phyloP scores from a whole-genome alignment of 2,113 vertebrate species.

The Scophthalmus maximus region DNA sequence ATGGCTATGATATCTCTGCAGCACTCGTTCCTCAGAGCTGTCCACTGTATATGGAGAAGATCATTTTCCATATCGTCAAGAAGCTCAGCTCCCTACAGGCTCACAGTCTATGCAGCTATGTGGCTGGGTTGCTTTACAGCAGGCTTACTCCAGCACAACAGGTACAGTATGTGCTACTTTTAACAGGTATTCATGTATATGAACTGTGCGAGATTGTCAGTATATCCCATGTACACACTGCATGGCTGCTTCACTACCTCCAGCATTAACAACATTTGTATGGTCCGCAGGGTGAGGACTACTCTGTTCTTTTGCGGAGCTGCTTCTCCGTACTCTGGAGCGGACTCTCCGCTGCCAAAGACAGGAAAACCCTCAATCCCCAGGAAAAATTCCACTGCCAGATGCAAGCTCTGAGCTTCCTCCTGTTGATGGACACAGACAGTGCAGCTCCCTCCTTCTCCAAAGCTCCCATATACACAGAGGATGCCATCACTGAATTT shows the following conservation, averaged over 20 bases:
- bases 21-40: conserved; percentile 60
- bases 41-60: conserved; percentile 91
- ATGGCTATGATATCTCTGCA: conserved; percentile 77
- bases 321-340: conserved; percentile 89
- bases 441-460: conserved; percentile 32
- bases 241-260: not conserved
- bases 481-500: conserved; percentile 78
- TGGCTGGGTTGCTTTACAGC: conserved; percentile 80
- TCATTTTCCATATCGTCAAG: conserved; percentile 88
- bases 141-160: conserved; percentile 69
- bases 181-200: not conserved
- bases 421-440: conserved; percentile 82
- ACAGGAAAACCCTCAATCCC: conserved; percentile 20
- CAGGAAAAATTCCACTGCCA: conserved; percentile 69
- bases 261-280: conserved; percentile 1
- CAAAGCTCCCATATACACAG: conserved; percentile 79
- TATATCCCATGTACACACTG: not conserved
- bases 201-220: too few relatives aligned
- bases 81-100: conserved; percentile 72
- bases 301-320: conserved; percentile 76
- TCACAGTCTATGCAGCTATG: conserved; percentile 54
- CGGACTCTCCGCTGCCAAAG: conserved; percentile 51
- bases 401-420: conserved; percentile 86
- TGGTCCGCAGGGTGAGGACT: conserved; percentile 77
- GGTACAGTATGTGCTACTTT: conserved; percentile 48